phyloP scores from a whole-genome alignment of 2,888 invertebrate genomes.

The Diloba caeruleocephala region DNA sequence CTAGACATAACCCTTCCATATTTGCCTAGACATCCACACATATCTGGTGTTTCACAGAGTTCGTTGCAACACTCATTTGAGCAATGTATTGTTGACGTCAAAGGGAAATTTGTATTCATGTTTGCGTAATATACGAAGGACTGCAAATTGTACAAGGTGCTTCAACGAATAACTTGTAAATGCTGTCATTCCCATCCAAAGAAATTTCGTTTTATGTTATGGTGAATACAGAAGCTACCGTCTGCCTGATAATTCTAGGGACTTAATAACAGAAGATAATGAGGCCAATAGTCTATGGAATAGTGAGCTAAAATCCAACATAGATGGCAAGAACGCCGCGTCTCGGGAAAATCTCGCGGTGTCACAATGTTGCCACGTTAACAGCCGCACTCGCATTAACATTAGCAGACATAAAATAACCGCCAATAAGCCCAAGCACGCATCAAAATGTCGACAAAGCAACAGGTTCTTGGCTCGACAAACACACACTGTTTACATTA shows the following conservation, averaged over 20 bases:
- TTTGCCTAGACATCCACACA: conserved; percentile 82
- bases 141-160: conserved; percentile 72
- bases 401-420: conserved; percentile 87
- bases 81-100: conserved; percentile 79
- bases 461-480: conserved; percentile 87
- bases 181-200: conserved; percentile 45
- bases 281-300: conserved; percentile 20
- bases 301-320: conserved; percentile 55
- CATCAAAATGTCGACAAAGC: conserved; percentile 86
- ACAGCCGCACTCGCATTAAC: conserved; percentile 80
- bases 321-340: conserved; percentile 45
- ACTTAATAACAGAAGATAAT: too few species aligned
- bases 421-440: conserved; percentile 86
- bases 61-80: conserved; percentile 80
- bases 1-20: conserved; percentile 73
- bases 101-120: conserved; percentile 80
- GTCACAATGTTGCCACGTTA: conserved; percentile 83
- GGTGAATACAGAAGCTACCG: conserved; percentile 15
- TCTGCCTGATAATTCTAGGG: too few species aligned
- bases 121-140: conserved; percentile 77
- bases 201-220: conserved; percentile 14
- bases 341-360: conserved; percentile 51
- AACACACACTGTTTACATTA: conserved; percentile 87
- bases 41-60: conserved; percentile 73
- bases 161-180: conserved; percentile 73